phyloP scores from a whole-genome alignment of 2,797 vertebrate genomes.

The Antennarius maculatus region DNA sequence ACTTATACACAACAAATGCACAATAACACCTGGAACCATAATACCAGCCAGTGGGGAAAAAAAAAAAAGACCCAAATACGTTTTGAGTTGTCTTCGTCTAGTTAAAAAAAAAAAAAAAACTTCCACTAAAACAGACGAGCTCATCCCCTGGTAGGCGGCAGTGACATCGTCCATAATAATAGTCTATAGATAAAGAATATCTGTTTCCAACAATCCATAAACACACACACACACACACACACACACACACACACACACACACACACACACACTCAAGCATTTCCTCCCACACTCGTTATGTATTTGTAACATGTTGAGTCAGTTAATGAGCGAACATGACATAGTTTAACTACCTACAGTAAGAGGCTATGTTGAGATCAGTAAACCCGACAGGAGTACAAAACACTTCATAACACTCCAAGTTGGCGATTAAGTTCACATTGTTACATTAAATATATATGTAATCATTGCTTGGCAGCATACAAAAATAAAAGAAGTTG shows the following conservation, averaged over 20 bases:
- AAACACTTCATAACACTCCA: conserved; percentile 70
- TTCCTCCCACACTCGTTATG: conserved; percentile 58
- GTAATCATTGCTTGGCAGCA: conserved; percentile 76
- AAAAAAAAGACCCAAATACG: conserved; percentile 48
- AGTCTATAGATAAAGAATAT: conserved; percentile 72
- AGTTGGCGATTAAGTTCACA: conserved; percentile 74
- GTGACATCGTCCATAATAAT: conserved; percentile 55
- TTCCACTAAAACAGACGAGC: conserved; percentile 30
- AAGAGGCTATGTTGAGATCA: conserved; percentile 52
- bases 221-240: conserved; percentile 1
- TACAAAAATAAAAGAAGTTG: conserved; percentile 86
- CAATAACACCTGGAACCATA: conserved; percentile 80
- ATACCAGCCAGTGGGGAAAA: conserved; percentile 68
- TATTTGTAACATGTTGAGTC: conserved; percentile 53
- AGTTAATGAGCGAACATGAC: conserved; percentile 34
- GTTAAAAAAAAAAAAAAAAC: conserved; percentile 33
- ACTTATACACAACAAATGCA: conserved; percentile 83
- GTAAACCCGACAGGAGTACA: conserved; percentile 73
- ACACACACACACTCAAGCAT: conserved; percentile 31
- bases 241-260: conserved; percentile 44
- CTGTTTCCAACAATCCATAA: conserved; percentile 52
- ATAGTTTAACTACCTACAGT: conserved; percentile 44
- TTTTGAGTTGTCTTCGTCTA: conserved; percentile 36
- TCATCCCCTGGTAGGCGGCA: conserved; percentile 28
- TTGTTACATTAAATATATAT: conserved; percentile 71